phyloP scores from a whole-genome alignment of 2,888 invertebrate species.

The Ethmia dodecea region DNA sequence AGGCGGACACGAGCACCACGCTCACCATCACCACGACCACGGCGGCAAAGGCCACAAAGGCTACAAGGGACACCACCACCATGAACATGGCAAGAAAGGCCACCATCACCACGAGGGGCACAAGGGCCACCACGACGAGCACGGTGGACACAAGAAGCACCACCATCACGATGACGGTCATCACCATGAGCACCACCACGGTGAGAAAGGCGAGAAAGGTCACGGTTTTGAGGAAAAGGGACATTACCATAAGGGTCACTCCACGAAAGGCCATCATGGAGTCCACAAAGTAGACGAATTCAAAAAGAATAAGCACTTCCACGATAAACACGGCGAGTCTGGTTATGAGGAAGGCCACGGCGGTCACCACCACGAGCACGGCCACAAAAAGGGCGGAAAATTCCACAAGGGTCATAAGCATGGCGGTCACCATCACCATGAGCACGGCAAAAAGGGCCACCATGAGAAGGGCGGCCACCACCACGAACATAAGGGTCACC shows the following conservation, averaged over 20 bases:
- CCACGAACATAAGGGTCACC: conserved; percentile 87
- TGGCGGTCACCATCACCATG: conserved; percentile 85
- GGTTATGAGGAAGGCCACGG: conserved; percentile 88
- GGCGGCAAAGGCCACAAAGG: conserved; percentile 84
- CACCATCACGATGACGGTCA: conserved; percentile 82
- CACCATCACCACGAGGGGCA: conserved; percentile 84
- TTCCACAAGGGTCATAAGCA: conserved; percentile 88
- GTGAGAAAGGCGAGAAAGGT: conserved; percentile 81
- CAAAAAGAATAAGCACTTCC: conserved; percentile 91
- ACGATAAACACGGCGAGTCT: conserved; percentile 87
- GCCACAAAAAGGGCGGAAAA: conserved; percentile 88
- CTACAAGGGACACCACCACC: conserved; percentile 81
- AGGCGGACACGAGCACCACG: conserved; percentile 80
- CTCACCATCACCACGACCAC: conserved; percentile 79
- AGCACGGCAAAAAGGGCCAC: conserved; percentile 88
- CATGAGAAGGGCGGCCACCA: conserved; percentile 88
- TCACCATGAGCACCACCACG: conserved; percentile 79
- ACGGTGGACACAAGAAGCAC: conserved; percentile 80
- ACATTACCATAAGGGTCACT: conserved; percentile 88
- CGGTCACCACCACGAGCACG: conserved; percentile 85
- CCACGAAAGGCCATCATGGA: conserved; percentile 90
- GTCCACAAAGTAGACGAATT: conserved; percentile 90
- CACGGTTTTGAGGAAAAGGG: conserved; percentile 76
- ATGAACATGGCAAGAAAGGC: conserved; percentile 83
- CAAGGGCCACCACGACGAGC: conserved; percentile 76